phyloP scores from a whole-genome alignment of 2,888 invertebrate genomes.

The Subacronicta megacephala region DNA sequence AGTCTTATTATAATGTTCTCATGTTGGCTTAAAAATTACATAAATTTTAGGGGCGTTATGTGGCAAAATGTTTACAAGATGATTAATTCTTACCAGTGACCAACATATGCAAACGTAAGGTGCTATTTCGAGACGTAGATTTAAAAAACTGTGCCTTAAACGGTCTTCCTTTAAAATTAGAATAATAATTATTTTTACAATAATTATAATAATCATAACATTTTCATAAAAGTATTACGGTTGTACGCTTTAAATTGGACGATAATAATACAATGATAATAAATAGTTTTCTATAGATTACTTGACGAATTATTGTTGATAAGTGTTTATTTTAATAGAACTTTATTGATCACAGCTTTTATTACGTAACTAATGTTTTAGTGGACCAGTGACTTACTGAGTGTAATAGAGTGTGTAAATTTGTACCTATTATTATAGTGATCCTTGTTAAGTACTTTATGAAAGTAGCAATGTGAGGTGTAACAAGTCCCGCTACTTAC shows the following conservation, averaged over 20 bases:
- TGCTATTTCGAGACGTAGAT: slow-evolving; percentile 71
- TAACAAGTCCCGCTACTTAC: slow-evolving; percentile 29
- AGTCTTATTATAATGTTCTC: no score
- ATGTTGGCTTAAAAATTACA: neutral
- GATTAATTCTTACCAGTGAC: slow-evolving; percentile 25
- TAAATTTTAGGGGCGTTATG: neutral
- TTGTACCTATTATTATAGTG: slow-evolving; percentile 55
- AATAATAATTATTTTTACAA: slow-evolving; percentile 63
- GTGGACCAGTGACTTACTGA: slow-evolving; percentile 57
- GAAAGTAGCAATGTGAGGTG: slow-evolving; percentile 43
- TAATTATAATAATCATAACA: slow-evolving; percentile 54
- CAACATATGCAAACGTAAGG: slow-evolving; percentile 59
- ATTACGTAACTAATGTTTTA: slow-evolving; percentile 67
- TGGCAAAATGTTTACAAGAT: neutral
- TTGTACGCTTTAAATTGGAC: slow-evolving; percentile 86
- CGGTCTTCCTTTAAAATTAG: slow-evolving; percentile 77
- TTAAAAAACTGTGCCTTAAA: slow-evolving; percentile 73
- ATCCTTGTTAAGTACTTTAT: slow-evolving; percentile 47
- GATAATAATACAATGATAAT: slow-evolving; percentile 68
- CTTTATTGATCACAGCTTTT: slow-evolving; percentile 63
- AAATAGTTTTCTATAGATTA: slow-evolving; percentile 58
- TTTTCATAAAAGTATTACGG: slow-evolving; percentile 84
- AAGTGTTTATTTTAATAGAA: slow-evolving; percentile 57
- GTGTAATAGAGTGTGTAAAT: slow-evolving; percentile 52
- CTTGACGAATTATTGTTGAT: slow-evolving; percentile 68